A percentile compares a stretch with the other conserved stretches of the same genome.
Conservation (phyloP, 2,888 invertebrate genomes). For the Coremacera marginata region DNA sequence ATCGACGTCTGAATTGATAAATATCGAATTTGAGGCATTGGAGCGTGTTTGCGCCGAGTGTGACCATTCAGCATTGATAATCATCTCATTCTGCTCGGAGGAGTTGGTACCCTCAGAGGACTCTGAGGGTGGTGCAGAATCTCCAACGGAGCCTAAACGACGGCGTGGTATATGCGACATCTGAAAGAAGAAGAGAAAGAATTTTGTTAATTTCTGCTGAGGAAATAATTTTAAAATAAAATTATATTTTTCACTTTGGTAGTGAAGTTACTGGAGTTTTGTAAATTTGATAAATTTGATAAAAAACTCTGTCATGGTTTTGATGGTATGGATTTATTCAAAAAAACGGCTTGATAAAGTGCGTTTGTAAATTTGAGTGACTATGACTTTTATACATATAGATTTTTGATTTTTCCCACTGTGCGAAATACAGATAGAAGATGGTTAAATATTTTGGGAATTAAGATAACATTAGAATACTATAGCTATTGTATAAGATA, state of each 20-base stretch:
- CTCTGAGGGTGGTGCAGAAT: conserved; percentile 71
- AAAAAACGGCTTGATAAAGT: no score
- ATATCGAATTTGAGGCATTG: conserved; percentile 52
- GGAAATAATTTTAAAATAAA: not conserved
- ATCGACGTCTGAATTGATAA: conserved; percentile 64
- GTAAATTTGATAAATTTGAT: no score
- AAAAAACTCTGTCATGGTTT: no score
- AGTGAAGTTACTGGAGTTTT: no score
- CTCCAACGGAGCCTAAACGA: conserved; percentile 75
- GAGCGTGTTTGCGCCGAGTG: conserved; percentile 47
- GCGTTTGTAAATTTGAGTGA: no score
- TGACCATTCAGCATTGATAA: conserved; percentile 51
- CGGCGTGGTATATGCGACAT: conserved; percentile 67
- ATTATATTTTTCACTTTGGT: not conserved
- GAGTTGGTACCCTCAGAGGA: conserved; percentile 73
- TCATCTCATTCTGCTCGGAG: conserved; percentile 63
- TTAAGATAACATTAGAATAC: no score
- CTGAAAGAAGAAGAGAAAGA: conserved; percentile 46
- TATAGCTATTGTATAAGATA: no score
- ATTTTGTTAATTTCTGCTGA: not conserved
- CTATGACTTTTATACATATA: no score
- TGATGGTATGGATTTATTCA: no score
- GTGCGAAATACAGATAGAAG: no score
- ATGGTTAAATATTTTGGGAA: no score
- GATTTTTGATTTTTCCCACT: no score